phyloP scores from a whole-genome alignment of 2,888 invertebrate genomes.

The Adelognathus sp. region DNA sequence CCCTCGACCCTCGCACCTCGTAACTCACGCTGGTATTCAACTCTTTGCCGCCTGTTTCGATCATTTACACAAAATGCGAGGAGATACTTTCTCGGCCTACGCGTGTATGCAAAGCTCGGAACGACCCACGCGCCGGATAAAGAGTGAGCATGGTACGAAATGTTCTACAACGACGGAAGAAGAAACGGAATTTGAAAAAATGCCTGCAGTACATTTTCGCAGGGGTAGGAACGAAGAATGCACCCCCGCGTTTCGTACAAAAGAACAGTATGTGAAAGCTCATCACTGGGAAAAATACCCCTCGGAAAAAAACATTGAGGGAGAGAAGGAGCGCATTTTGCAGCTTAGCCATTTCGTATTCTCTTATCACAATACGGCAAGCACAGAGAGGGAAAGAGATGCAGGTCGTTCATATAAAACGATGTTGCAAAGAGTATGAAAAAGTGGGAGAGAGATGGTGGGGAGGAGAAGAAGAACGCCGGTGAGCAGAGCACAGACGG shows the following conservation, averaged over 20 bases:
- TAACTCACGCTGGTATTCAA: conserved; percentile 51
- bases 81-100: conserved; percentile 36
- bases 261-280: not conserved
- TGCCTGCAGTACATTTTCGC: conserved; percentile 1
- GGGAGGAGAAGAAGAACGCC: conserved; percentile 65
- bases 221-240: conserved; percentile 2
- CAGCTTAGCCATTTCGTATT: conserved; percentile 28
- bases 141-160: not conserved
- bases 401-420: conserved; percentile 44
- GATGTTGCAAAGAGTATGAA: conserved; percentile 33
- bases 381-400: not conserved
- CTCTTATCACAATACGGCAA: conserved; percentile 26
- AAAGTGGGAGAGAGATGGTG: conserved; percentile 11
- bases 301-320: not conserved
- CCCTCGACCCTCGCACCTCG: conserved; percentile 37
- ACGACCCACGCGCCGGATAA: conserved; percentile 9
- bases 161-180: not conserved
- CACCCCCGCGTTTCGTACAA: not conserved
- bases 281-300: not conserved
- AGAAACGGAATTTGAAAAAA: not conserved
- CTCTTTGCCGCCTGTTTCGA: conserved; percentile 38
- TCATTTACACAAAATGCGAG: conserved; percentile 18
- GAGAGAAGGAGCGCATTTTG: not conserved
- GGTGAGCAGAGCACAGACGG: conserved; percentile 65
- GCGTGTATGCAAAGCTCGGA: not conserved